Conservation (phyloP, 2,888 invertebrate genomes). For the Pherbina coryleti region DNA sequence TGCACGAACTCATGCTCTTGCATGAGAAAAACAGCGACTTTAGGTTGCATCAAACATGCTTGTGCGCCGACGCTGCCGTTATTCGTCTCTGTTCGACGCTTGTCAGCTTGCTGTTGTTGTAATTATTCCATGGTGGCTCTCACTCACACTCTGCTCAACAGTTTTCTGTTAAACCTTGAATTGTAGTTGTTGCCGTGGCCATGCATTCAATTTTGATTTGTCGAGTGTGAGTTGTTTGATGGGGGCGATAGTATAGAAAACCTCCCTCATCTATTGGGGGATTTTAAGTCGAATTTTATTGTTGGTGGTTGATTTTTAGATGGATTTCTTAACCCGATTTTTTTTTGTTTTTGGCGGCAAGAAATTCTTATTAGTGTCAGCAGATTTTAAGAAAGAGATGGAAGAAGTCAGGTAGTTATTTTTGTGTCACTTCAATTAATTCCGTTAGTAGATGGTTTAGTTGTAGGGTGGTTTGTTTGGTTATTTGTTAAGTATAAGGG, state of each 20-base stretch:
- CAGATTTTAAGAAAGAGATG: background rate
- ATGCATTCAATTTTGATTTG: background rate
- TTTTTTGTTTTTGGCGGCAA: slow-evolving; percentile 16
- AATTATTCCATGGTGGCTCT: background rate
- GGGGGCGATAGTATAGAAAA: background rate
- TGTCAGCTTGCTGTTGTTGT: background rate
- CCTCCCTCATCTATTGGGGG: slow-evolving; percentile 2
- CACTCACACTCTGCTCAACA: background rate
- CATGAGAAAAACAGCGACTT: background rate
- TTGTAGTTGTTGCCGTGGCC: background rate
- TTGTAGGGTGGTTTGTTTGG: background rate
- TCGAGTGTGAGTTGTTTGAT: background rate
- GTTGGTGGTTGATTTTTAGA: background rate
- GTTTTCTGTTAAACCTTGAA: background rate
- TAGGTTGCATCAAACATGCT: slow-evolving; percentile 15
- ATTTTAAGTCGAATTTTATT: background rate
- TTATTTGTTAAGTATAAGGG: background rate
- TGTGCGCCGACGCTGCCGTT: background rate
- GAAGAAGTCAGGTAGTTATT: background rate
- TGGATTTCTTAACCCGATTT: background rate
- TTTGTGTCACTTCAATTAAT: slow-evolving; percentile 7
- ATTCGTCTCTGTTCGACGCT: background rate
- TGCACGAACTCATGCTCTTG: background rate
- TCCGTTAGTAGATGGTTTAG: background rate
- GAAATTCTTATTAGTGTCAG: slow-evolving; percentile 6